These are phyloP conservation scores for Lucifuga dentata DNA, from an alignment of 2,113 vertebrate species.

Conservation along the genomic window DNA sequence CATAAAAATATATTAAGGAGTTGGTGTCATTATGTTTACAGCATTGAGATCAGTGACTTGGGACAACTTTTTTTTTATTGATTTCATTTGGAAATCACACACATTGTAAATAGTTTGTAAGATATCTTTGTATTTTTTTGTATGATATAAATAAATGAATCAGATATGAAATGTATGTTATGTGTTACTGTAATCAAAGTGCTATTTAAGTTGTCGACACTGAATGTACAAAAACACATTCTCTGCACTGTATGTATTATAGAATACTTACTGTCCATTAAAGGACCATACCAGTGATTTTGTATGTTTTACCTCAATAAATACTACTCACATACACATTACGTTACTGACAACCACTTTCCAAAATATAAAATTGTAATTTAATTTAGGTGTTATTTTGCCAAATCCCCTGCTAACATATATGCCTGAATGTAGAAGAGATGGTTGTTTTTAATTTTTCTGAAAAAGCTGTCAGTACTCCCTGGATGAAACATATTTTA, in stretches of 20 bases:
- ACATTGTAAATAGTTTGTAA: conserved; percentile 49
- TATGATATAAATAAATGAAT: conserved; percentile 48
- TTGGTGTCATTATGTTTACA: conserved; percentile 15
- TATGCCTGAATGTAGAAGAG: too few relatives aligned
- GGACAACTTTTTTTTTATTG: conserved; percentile 11
- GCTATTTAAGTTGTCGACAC: conserved; percentile 6
- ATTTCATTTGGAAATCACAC: conserved; percentile 53
- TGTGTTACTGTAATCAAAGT: conserved; percentile 24
- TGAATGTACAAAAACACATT: conserved; percentile 1
- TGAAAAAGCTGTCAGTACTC: too few relatives aligned
- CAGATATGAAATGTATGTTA: background rate
- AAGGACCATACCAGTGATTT: too few relatives aligned
- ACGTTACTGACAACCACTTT: too few relatives aligned
- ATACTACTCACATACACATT: too few relatives aligned
- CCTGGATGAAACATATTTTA: too few relatives aligned
- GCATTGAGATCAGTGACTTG: conserved; percentile 15
- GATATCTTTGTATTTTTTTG: conserved; percentile 55
- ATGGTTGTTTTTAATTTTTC: too few relatives aligned
- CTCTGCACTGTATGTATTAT: background rate
- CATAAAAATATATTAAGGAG: too few relatives aligned
- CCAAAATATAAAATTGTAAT: too few relatives aligned
- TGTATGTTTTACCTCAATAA: too few relatives aligned
- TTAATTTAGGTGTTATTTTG: too few relatives aligned
- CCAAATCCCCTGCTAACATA: too few relatives aligned
- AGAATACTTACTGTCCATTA: conserved; percentile 8